Evolutionary conservation across 2,113 vertebrate species (phyloP).

Genomic region (Amazona vittata): DNA sequence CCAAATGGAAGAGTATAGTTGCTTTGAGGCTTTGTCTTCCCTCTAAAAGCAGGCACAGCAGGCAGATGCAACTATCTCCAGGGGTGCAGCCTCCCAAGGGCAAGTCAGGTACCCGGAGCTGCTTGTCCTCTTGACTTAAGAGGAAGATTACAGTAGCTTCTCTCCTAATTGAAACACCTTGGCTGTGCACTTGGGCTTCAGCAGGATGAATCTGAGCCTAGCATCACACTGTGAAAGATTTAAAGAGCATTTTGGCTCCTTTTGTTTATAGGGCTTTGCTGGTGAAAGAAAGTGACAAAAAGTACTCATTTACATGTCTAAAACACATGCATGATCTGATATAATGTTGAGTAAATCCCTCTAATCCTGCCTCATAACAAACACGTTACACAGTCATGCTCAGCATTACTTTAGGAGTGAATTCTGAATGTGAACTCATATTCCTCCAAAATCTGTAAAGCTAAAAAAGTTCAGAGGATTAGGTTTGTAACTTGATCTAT

Average conservation of each 20-base stretch:
- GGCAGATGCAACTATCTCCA: background rate
- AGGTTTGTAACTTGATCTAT: slow-evolving; percentile 25
- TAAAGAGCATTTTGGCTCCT: background rate
- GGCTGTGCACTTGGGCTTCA: background rate
- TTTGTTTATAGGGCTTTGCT: background rate
- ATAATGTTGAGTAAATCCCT: background rate
- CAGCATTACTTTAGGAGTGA: background rate
- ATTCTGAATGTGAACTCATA: background rate
- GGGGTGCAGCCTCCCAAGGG: background rate
- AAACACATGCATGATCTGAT: background rate
- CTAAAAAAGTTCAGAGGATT: slow-evolving; percentile 7
- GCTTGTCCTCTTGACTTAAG: background rate
- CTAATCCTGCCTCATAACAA: background rate
- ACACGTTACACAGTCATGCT: background rate
- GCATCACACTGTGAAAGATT: background rate
- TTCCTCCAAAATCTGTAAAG: slow-evolving; percentile 6
- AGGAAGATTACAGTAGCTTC: background rate
- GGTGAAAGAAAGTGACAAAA: background rate
- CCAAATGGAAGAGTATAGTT: background rate
- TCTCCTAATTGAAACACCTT: background rate
- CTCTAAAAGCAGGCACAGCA: background rate
- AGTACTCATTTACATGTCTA: background rate
- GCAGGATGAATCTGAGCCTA: background rate
- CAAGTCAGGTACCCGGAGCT: background rate
- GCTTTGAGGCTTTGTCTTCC: background rate